A percentile compares a stretch with the other conserved stretches of the same genome.
Conservation (phyloP, 2,888 invertebrate species). For the Tiphia femorata region DNA sequence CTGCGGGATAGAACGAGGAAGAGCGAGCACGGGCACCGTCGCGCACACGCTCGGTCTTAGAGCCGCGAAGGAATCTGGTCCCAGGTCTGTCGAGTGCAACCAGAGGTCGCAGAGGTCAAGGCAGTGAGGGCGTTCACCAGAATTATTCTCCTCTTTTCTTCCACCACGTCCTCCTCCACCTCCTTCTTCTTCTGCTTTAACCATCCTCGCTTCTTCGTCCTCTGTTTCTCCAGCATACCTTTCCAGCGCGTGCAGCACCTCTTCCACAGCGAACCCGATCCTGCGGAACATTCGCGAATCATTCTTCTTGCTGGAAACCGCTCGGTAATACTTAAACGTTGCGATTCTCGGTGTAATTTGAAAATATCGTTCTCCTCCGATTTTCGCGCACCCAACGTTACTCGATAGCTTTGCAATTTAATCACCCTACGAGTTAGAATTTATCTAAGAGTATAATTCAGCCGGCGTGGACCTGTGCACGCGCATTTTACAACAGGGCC, state of each 20-base stretch:
- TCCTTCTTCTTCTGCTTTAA: constrained; percentile 39
- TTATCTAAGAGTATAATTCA: no score
- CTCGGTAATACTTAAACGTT: no score
- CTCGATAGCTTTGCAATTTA: no score
- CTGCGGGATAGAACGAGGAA: background rate
- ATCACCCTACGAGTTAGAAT: no score
- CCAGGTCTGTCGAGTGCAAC: constrained; percentile 42
- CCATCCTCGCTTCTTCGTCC: constrained; percentile 19
- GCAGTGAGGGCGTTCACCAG: constrained; percentile 58
- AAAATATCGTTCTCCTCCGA: no score
- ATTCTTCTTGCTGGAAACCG: no score
- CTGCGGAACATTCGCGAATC: no score
- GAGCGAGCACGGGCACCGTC: background rate
- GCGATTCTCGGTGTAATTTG: no score
- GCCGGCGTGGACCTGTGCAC: no score
- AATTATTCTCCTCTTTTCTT: constrained; percentile 46
- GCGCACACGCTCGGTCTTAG: background rate
- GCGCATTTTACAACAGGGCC: no score
- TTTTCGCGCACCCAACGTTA: no score
- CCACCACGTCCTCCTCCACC: no score
- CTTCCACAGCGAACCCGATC: constrained; percentile 5
- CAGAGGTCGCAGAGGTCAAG: constrained; percentile 55
- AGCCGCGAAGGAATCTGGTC: constrained; percentile 48
- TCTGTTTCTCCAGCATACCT: constrained; percentile 9
- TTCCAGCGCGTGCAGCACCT: constrained; percentile 10